A percentile compares a stretch with the other conserved stretches of the same genome.
These are phyloP conservation scores for Bombus huntii DNA, from an alignment of 1,140 invertebrate genomes.

Conservation along the genomic window DNA sequence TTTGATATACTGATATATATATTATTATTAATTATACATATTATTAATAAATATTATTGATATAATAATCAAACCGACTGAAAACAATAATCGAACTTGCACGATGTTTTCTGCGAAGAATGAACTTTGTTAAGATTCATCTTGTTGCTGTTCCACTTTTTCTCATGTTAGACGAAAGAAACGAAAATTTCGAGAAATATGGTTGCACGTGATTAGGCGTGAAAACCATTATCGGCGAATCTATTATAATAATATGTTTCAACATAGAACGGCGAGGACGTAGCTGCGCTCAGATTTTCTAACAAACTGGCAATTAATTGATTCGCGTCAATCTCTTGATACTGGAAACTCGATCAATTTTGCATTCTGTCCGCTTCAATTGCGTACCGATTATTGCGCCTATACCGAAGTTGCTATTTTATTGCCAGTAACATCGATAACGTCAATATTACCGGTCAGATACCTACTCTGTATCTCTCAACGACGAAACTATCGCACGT, in stretches of 20 bases:
- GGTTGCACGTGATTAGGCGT: not conserved
- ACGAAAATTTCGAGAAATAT: not conserved
- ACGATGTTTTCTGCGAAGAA: no score
- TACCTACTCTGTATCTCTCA: not conserved
- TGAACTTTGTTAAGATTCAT: not conserved
- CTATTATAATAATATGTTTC: not conserved
- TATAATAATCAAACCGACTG: no score
- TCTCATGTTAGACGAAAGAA: not conserved
- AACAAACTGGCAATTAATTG: constrained; percentile 5
- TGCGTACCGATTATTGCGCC: constrained; percentile 22
- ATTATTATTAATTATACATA: no score
- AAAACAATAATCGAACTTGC: no score
- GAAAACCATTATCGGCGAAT: not conserved
- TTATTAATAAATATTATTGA: no score
- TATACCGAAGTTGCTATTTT: not conserved
- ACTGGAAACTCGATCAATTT: constrained; percentile 27
- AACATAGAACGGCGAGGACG: no score
- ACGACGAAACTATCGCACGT: not conserved
- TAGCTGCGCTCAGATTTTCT: constrained; percentile 2
- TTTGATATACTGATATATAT: no score
- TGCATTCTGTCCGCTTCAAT: not conserved
- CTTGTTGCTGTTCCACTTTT: not conserved
- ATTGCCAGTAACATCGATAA: constrained; percentile 34
- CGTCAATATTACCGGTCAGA: constrained; percentile 4
- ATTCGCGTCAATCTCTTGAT: constrained; percentile 22